Base-by-base conservation (phyloP, 2,888 invertebrate genomes). In the Drosophila dives region DNA sequence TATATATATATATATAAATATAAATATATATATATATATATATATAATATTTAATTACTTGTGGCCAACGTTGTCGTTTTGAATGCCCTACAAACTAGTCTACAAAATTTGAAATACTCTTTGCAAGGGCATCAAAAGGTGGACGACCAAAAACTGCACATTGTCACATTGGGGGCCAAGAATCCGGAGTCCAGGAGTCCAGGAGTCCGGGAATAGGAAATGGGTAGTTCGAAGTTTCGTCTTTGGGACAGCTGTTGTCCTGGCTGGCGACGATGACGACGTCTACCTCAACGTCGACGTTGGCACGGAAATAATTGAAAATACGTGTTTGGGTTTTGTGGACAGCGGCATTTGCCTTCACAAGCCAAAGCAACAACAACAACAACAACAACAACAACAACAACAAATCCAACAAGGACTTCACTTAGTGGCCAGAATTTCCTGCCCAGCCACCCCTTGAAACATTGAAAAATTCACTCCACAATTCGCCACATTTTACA, bases 221-320 rank as follows among this genome's bases (percentile, higher is more conserved):
- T 12, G 33, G 0, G 20, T 4, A 15, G 23, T 4, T 45, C 23
- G 45, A 45, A 45, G 45, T 45, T 60, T 33, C 61, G 63, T 70
- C 64, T 63, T 42, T 53, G 64, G 65, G 51, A 69, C 75, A 63
- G 53, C 55, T 64, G 66, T 64, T 66, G 66, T 64, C 71, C 75
- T 64, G 23, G 72, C 75, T 64, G 23, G 20, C 23, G 64, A 64
- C 70, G 72, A 62, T 68, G 79, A 72, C 70, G 67, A 85, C 69
- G 81, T 81, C 74, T 88, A 85, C 89, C 84, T 84, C 81, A 76
- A 69, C 67, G 77, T 74, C 78, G 70, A 89, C 75, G 72, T 81
- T 86, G 85, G 79, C 88, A 81, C 79, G 81, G 83, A 90, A 90
- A 89, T 91, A 91, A 91, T 91, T 91, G 91, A 86, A 90, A 91